Evolutionary conservation across 2,797 vertebrate genomes (phyloP).

Genomic region (Prunella strophiata): DNA sequence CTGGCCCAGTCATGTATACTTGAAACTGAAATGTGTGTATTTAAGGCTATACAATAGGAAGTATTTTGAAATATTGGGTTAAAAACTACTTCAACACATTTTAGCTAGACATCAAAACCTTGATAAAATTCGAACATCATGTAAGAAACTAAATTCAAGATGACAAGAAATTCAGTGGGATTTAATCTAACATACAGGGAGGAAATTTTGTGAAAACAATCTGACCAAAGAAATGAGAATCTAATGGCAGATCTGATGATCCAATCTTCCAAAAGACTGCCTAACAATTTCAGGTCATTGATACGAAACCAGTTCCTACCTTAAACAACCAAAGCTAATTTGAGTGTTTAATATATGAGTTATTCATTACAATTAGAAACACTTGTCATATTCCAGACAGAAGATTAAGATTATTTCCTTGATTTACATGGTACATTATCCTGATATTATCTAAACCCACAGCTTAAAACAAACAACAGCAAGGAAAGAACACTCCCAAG

Average conservation of each 20-base stretch:
- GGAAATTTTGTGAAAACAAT: not conserved
- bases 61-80: not conserved
- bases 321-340: constrained; percentile 53
- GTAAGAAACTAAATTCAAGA: not conserved
- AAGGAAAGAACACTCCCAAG: not conserved
- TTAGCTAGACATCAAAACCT: not conserved
- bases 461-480: not conserved
- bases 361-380: constrained; percentile 72
- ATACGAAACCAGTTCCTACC: not conserved
- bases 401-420: constrained; percentile 65
- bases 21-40: not conserved
- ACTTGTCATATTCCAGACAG: constrained; percentile 53
- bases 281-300: not conserved
- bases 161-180: not conserved
- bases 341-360: constrained; percentile 18
- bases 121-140: not conserved
- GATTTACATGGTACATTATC: constrained; percentile 24
- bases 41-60: not conserved
- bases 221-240: not conserved
- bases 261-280: not conserved
- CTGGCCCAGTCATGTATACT: rapidly evolving
- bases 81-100: not conserved
- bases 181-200: not conserved
- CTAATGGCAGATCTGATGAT: not conserved
- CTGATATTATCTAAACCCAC: constrained; percentile 15